These are phyloP conservation scores for Bothrops jararaca DNA, from an alignment of 2,113 vertebrate genomes.

Conservation along the genomic window DNA sequence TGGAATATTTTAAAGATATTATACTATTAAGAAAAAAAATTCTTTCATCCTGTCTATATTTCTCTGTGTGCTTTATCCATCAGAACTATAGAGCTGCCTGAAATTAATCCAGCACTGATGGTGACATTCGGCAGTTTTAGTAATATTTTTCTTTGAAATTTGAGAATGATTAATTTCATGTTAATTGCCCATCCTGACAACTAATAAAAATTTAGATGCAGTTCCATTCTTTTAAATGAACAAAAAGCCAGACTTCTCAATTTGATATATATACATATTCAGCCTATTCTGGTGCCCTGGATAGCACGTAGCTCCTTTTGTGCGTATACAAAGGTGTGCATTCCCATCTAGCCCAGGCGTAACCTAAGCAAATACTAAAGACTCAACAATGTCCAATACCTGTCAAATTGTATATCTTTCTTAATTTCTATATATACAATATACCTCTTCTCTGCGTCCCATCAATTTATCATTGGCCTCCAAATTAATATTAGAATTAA, in stretches of 20 bases:
- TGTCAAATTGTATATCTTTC: neutral
- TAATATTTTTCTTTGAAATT: constrained; percentile 25
- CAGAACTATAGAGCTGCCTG: neutral
- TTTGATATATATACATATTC: neutral
- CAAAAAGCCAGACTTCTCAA: neutral
- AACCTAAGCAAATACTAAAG: neutral
- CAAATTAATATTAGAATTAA: neutral
- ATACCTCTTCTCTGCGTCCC: neutral
- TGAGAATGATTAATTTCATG: constrained; percentile 35
- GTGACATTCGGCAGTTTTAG: constrained; percentile 33
- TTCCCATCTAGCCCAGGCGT: neutral
- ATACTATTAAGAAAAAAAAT: constrained; percentile 34
- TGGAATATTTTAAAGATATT: constrained; percentile 15
- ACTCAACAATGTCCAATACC: neutral
- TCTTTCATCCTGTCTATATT: constrained; percentile 28
- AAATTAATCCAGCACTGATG: constrained; percentile 47
- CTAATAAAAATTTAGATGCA: constrained; percentile 25
- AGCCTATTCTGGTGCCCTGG: neutral
- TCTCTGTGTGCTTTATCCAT: constrained; percentile 1
- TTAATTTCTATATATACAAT: neutral
- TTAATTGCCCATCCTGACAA: constrained; percentile 30
- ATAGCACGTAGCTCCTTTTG: neutral
- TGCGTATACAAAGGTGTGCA: neutral
- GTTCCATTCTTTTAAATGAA: constrained; percentile 27
- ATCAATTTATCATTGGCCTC: neutral